Percentiles rank a stretch among this genome's conserved stretches.
Conservation (phyloP, 1,140 invertebrate genomes). For the Sycophila sp. region DNA sequence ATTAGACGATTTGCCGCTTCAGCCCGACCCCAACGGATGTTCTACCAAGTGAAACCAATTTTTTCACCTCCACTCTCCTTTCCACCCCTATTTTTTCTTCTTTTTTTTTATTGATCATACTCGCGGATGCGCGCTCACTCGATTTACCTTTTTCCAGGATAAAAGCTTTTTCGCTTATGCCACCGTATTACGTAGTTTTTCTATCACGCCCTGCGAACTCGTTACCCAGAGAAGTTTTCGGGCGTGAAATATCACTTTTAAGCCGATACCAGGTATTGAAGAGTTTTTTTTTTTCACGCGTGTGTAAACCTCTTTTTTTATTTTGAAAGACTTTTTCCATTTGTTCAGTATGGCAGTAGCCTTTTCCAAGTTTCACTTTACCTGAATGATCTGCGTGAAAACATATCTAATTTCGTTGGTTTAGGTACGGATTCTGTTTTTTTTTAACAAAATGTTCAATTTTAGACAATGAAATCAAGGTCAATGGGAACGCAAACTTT, state of each 20-base stretch:
- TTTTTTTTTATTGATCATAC: constrained; percentile 17
- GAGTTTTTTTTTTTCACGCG: background rate
- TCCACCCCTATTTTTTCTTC: background rate
- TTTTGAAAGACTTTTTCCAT: too few relatives aligned
- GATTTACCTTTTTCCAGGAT: background rate
- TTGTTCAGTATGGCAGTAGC: too few relatives aligned
- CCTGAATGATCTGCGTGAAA: too few relatives aligned
- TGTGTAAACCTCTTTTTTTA: too few relatives aligned
- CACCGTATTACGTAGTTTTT: constrained; percentile 1
- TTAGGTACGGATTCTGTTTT: too few relatives aligned
- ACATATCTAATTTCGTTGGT: too few relatives aligned
- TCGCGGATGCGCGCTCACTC: background rate
- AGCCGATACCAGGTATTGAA: background rate
- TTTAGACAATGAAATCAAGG: too few relatives aligned
- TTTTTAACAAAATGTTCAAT: too few relatives aligned
- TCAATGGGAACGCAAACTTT: too few relatives aligned
- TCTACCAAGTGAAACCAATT: too few relatives aligned
- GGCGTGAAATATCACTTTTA: constrained; percentile 1
- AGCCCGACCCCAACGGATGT: too few relatives aligned
- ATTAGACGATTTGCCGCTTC: background rate
- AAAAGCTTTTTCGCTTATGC: constrained; percentile 12
- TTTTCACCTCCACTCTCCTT: background rate
- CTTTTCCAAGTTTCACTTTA: too few relatives aligned
- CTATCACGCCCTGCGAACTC: background rate
- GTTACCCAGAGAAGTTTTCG: background rate